Base-by-base conservation (phyloP, 2,797 vertebrate species). In the Aulostomus chinensis region DNA sequence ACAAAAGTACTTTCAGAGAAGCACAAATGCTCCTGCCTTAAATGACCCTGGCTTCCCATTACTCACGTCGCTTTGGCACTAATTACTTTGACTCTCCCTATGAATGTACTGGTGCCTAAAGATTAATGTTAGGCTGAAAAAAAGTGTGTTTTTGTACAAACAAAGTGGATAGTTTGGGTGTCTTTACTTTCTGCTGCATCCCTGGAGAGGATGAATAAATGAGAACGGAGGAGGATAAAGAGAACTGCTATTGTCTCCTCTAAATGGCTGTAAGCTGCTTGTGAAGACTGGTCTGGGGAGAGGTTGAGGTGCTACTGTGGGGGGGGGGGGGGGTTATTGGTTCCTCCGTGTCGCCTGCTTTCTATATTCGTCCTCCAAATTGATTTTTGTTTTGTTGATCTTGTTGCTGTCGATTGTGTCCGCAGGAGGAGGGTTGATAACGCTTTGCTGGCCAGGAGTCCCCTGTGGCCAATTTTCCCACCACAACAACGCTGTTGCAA, bases 361-460 rank as follows among this genome's bases (percentile, higher is more conserved):
- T 76, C 62, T 74, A 66, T 86, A 81, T 84, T 81, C 75, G 51
- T 78, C 77, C 76, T 81, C 78, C 52, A 77, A 88, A 88, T 88
- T 84, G 87, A 89, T 88, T 89, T 88, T 81, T 83, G 70, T 81
- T 81, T 78, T 78, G 76, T 66, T 70, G 73, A 69, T 81, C 60
- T 73, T 73, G 68, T 68, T 74, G 74, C 78, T 66, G 84, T 86
- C 80, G 61, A 84, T 86, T 68, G 76, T 73, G 76, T 81, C 76
- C 59, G 28, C 58, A 26, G 73, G 73, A 76, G 70, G 68, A 67
- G 54, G 67, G 68, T 62, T 79, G 84, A 85, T 83, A 83, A 68
- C 57, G 68, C 75, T 69, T 52, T 59, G 69, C 80, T 30, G 58
- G 73, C 64, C 72, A 36, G 48, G 49, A 69, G 60, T 88, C 88